Evolutionary conservation across 1,140 invertebrate species (phyloP), one percentile per base, ranked within the genome.

Genomic region (Lepidurus couesii): DNA sequence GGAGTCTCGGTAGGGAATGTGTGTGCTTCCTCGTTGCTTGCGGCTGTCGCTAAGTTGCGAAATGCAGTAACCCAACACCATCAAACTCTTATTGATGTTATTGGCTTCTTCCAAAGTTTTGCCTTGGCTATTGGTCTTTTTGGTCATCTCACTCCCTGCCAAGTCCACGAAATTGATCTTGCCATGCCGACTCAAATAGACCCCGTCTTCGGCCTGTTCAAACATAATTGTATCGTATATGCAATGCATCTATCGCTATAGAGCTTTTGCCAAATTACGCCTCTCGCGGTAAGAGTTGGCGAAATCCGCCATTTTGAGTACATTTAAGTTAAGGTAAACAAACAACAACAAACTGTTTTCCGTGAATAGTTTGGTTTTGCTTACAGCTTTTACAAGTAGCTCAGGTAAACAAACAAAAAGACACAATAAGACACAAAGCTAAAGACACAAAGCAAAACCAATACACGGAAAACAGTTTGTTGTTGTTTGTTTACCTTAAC

Each of bases 51-150:
- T 96, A 75, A 97, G 84, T 43, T 94, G 94, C 11, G 94, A 90
- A 83, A 97, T 97, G 82, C 97, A 98, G 83, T 98, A 98, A 44
- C 95, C 94, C 80, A 99, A 86, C 1, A 98, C 97, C 90, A 98
- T 97, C 0, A 96, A 87, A 82, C 96, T 98, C 82, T 98, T 94
- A 84, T 98, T 98, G 80, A 98, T 98, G 84, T 96, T 97, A 83
- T 97, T 97, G 0, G 95, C 95, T 85, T 98, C 96, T 83, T 95
- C 92, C 76, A 96, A 85, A 0, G 93, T 95, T 84, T 95, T 95
- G 1, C 94, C 93, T 82, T 93, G 92, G 82, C 95, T 97, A 78
- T 95, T 91, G 0, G 96, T 98, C 82, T 95, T 93, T 84, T 95
- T 95, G 5, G 94, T 95, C 89, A 97, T 93, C 86, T 98, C 96